Evolutionary conservation across 30 jellyfish, hydroid and myxozoan genomes (phyloP), one percentile per base, ranked within the genome.

Genomic region (Hydractinia symbiolongicarpus): DNA sequence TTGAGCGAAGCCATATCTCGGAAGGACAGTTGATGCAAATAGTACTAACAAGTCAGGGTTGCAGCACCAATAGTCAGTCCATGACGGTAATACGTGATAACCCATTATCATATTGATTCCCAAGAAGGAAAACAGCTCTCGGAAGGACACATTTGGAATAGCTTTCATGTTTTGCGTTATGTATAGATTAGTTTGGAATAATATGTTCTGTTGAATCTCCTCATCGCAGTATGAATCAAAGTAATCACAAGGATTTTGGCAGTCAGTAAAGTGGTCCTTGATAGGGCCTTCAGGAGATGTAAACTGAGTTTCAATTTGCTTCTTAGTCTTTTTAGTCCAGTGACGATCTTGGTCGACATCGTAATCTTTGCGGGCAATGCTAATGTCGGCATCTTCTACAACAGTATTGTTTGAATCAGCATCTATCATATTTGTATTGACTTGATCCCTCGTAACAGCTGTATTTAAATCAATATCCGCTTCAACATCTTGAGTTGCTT

Each of bases 61-160:
- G 70, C 14, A 55, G 58, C 44, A 16, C 90, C 96, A 87, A 72
- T 67, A 83, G 78, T 77, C 53, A 8, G 53, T 8, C 83, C 15
- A 40, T 9, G 83, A 77, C 54, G 89, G 95, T 64, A 88, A 62
- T 50, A 50, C 77, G 52, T 88, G 95, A 71, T 83, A 88, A 1
- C 95, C 96, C 96, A 88, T 83, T 19, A 88, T 76, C 44, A 88
- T 11, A 60, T 74, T 88, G 9, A 83, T 76, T 20, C 91, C 95
- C 53, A 88, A 19, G 88, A 88, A 84, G 19, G 83, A 89, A 57
- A 52, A 83, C 69, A 88, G 5, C 57, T 78, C 96, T 55, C 68
- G 14, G 40, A 54, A 56, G 56, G 2, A 72, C 8, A 83, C 5
- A 10, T 72, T 67, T 13, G 95, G 50, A 6, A 86, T 15, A 17